Percentiles rank a stretch among this genome's conserved stretches.
Conservation (phyloP, 1,140 invertebrate species). For the Drusus annulatus region DNA sequence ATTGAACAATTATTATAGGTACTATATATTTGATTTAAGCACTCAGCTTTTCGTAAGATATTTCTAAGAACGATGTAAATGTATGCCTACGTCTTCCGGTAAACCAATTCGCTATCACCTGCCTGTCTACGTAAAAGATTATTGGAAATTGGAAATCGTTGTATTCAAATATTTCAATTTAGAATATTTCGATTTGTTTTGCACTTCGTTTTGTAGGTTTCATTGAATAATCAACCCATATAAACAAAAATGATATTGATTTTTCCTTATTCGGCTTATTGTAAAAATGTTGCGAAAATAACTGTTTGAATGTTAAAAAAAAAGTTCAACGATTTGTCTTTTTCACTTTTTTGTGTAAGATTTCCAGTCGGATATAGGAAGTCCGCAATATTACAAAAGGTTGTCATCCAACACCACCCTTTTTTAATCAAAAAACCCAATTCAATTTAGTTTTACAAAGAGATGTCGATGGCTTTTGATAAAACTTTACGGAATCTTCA, state of each 20-base stretch:
- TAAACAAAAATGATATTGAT: neutral
- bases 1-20: too few relatives aligned
- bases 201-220: neutral
- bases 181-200: neutral
- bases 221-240: neutral
- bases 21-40: too few relatives aligned
- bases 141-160: too few relatives aligned
- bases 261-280: neutral
- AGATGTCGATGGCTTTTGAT: conserved; percentile 48
- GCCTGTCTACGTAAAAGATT: too few relatives aligned
- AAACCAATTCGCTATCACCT: too few relatives aligned
- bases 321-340: conserved; percentile 1
- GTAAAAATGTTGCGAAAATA: neutral
- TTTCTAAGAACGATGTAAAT: too few relatives aligned
- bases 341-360: neutral
- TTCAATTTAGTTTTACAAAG: conserved; percentile 59
- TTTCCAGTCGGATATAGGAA: neutral
- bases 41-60: too few relatives aligned
- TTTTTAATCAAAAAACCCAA: conserved; percentile 59
- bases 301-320: neutral
- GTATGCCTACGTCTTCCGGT: too few relatives aligned
- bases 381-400: conserved; percentile 48
- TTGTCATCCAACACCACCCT: conserved; percentile 47
- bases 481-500: neutral
- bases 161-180: neutral